Evolutionary conservation across 2,888 invertebrate genomes (phyloP).

Genomic region (Drosophila mimica): DNA sequence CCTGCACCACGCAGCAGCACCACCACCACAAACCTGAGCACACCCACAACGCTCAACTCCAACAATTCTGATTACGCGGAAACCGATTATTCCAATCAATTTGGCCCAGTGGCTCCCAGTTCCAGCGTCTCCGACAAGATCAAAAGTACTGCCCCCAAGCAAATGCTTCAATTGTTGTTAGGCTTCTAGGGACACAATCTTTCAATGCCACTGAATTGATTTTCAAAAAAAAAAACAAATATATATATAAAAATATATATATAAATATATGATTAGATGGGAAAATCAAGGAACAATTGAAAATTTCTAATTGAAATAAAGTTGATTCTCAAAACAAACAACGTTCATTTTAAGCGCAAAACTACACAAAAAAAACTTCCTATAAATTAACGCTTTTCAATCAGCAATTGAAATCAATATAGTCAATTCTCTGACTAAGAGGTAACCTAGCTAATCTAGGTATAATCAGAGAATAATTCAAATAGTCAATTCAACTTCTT

Average conservation of each 20-base stretch:
- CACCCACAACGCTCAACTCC: slow-evolving; percentile 62
- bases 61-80: slow-evolving; percentile 69
- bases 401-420: no score
- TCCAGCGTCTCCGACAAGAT: slow-evolving; percentile 83
- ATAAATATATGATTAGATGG: no score
- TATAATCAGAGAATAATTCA: background rate
- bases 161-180: background rate
- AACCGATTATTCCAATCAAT: slow-evolving; percentile 64
- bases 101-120: slow-evolving; percentile 70
- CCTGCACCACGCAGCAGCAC: slow-evolving; percentile 64
- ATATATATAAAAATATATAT: no score
- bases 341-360: background rate
- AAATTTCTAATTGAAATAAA: background rate
- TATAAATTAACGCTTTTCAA: background rate
- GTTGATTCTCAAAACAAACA: background rate
- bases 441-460: background rate
- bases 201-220: slow-evolving; percentile 7
- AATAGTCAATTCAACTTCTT: background rate
- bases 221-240: no score
- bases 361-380: background rate
- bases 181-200: background rate
- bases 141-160: slow-evolving; percentile 76
- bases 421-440: background rate
- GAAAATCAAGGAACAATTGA: background rate
- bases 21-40: slow-evolving; percentile 66